Base-by-base conservation (phyloP, 2,888 invertebrate species). In the Thumatha senex region DNA sequence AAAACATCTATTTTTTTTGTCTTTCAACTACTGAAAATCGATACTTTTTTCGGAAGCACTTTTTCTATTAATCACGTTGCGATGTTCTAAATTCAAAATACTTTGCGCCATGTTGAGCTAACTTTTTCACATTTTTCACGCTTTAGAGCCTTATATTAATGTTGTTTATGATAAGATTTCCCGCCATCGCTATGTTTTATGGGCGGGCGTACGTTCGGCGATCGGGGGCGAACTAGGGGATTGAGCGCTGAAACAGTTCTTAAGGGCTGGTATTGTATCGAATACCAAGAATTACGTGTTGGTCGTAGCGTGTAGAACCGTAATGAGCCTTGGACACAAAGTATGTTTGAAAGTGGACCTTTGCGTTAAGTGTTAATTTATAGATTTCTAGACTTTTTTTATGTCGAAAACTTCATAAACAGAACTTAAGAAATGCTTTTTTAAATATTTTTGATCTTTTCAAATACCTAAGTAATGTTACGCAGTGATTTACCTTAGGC, bases 211-310 rank as follows among this genome's bases (percentile, higher is more conserved):
- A 63, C 62, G 76, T 63, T 54, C 80, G 82, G 72, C 79, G 75
- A 58, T 70, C 84, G 74, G 80, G 72, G 80, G 78, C 77, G 68
- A 68, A 88, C 87, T 86, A 78, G 61, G 69, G 72, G 65, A 74
- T 76, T 67, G 79, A 72, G 75, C 80, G 75, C 72, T 67, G 80
- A 73, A 77, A 78, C 74, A 78, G 80, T 84, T 82, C 79, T 83
- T 78, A 81, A 79, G 84, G 83, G 84, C 77, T 78, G 74, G 41
- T 58, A 57, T 41, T 49, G 69, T 76, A 75, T 83, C 68, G 80
- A 84, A 83, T 85, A 80, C 79, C 77, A 80, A 80, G 80, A 72
- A 74, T 77, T 76, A 77, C 80, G 72, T 77, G 67, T 69, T 63
- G 66, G 54, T 54, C 48, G 56, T 69, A 68, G 76, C 69, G 76